Evolutionary conservation across 2,113 vertebrate genomes (phyloP).

Genomic region (Aleadryas rufinucha): DNA sequence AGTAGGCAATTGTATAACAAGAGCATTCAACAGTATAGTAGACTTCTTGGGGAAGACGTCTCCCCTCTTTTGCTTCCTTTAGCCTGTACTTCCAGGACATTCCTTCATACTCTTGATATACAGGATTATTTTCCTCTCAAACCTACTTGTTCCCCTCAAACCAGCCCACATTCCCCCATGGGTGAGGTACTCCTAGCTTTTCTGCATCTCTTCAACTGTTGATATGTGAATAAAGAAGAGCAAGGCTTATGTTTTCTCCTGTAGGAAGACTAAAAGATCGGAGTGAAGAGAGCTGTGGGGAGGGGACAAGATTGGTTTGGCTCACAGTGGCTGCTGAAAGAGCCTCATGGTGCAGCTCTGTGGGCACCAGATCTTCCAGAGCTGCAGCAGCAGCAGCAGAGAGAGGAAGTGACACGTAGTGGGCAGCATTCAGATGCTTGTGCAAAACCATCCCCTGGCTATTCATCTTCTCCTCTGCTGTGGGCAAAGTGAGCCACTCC

Average conservation of each 20-base stretch:
- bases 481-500: background rate
- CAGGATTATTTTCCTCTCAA: background rate
- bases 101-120: background rate
- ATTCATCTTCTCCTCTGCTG: background rate
- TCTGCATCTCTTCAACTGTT: background rate
- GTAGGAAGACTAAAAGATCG: background rate
- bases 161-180: fast-evolving
- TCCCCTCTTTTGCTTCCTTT: background rate
- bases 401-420: background rate
- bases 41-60: background rate
- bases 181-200: background rate
- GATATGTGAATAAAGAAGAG: background rate
- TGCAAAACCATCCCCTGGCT: background rate
- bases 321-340: background rate
- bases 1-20: background rate
- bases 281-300: background rate
- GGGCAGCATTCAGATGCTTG: fast-evolving
- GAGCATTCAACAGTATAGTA: background rate
- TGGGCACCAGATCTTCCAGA: background rate
- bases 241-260: background rate
- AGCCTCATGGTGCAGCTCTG: background rate
- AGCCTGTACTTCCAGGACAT: background rate
- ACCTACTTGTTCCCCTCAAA: background rate
- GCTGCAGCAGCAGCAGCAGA: background rate
- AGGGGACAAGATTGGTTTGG: background rate